Evolutionary conservation across 2,888 invertebrate species (phyloP).

Genomic region (Latrodectus elegans): DNA sequence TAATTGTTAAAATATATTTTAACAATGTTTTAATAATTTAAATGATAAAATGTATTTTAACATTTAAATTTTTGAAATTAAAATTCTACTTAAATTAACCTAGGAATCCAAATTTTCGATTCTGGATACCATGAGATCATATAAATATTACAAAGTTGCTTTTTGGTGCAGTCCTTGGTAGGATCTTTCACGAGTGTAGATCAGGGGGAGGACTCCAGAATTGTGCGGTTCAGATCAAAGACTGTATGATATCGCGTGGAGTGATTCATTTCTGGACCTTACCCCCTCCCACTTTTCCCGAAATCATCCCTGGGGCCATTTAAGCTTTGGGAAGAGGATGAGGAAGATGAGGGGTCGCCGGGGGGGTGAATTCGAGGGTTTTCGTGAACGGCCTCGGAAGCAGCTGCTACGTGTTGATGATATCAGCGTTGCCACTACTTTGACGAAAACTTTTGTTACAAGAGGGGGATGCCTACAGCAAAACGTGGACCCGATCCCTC

Average conservation of each 20-base stretch:
- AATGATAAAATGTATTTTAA: no score
- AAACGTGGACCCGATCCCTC: not conserved
- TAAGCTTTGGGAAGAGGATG: constrained; percentile 38
- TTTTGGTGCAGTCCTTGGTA: no score
- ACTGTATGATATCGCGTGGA: constrained; percentile 10
- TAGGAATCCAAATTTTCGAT: no score
- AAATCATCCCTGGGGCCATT: constrained; percentile 56
- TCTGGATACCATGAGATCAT: no score
- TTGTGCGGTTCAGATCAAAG: constrained; percentile 57
- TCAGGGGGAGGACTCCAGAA: no score
- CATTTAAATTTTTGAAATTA: no score
- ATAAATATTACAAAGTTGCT: no score
- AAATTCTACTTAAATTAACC: no score
- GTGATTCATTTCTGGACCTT: constrained; percentile 56
- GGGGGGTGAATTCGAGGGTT: constrained; percentile 4
- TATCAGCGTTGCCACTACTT: constrained; percentile 37
- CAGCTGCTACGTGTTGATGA: constrained; percentile 66
- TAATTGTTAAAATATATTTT: no score
- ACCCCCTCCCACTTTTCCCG: constrained; percentile 21
- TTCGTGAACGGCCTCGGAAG: constrained; percentile 58
- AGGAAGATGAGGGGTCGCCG: not conserved
- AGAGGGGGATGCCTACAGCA: not conserved
- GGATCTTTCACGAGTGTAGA: no score
- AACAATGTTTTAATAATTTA: no score
- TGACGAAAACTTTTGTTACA: not conserved